A percentile compares a stretch with the other conserved stretches of the same genome.
Conservation (phyloP, 2,113 vertebrate genomes). For the Malurus melanocephalus region DNA sequence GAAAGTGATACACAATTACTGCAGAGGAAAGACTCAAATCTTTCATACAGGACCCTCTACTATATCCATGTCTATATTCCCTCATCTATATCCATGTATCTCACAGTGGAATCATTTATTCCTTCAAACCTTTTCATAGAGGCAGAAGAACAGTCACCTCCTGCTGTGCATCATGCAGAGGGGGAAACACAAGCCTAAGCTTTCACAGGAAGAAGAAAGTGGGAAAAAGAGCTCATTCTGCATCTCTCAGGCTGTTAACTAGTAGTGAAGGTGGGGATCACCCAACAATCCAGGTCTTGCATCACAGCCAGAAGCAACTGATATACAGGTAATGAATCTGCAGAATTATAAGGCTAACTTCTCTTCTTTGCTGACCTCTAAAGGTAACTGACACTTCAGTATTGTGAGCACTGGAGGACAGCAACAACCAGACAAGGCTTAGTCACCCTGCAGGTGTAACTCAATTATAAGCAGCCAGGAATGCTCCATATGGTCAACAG, state of each 20-base stretch:
- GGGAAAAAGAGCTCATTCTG: not conserved
- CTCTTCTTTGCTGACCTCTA: not conserved
- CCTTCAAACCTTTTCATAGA: not conserved
- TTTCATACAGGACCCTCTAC: not conserved
- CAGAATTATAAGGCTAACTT: not conserved
- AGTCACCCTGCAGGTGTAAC: not conserved
- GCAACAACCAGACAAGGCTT: not conserved
- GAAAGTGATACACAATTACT: not conserved
- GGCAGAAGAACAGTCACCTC: not conserved
- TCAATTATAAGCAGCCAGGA: not conserved
- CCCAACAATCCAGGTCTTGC: not conserved
- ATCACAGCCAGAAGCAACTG: not conserved
- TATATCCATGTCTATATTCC: not conserved
- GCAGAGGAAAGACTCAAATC: not conserved
- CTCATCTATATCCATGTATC: not conserved
- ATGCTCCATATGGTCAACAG: not conserved
- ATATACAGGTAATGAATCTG: not conserved
- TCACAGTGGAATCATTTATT: not conserved
- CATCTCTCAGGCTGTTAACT: not conserved
- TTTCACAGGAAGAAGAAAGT: not conserved
- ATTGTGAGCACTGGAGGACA: not conserved
- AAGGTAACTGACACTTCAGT: not conserved
- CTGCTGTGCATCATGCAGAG: not conserved
- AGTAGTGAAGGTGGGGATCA: not conserved
- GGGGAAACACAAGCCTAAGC: not conserved